Evolutionary conservation across 2,113 vertebrate species (phyloP).

Genomic region (Myxocyprinus asiaticus): DNA sequence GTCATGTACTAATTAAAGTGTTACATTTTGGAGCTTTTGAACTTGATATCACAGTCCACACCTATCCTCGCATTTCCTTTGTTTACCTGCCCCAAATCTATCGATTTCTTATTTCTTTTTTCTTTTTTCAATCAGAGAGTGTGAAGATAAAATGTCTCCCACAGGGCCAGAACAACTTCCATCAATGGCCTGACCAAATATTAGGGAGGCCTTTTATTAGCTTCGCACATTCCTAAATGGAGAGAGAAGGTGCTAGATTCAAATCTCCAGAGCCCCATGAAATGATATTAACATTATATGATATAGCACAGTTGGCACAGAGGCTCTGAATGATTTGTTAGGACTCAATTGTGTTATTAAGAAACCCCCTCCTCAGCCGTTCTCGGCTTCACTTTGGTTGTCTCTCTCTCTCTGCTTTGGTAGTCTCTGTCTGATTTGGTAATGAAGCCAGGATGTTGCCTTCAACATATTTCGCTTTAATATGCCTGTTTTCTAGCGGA

Average conservation of each 20-base stretch:
- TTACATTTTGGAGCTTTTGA: constrained; percentile 61
- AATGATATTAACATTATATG: constrained; percentile 61
- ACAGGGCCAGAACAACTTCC: constrained; percentile 50
- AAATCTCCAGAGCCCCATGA: constrained; percentile 61
- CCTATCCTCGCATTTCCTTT: constrained; percentile 45
- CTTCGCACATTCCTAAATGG: constrained; percentile 52
- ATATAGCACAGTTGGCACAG: constrained; percentile 21
- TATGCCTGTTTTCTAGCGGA: constrained; percentile 24
- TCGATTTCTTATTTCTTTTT: constrained; percentile 6
- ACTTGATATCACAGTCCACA: constrained; percentile 53
- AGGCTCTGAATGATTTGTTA: constrained; percentile 53
- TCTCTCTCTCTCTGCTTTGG: constrained; percentile 21
- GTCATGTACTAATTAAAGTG: constrained; percentile 61
- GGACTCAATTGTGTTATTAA: constrained; percentile 47
- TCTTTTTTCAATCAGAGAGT: constrained; percentile 40
- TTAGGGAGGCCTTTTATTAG: constrained; percentile 61
- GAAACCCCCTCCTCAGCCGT: constrained; percentile 29
- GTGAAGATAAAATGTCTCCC: constrained; percentile 40
- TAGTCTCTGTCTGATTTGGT: constrained; percentile 35
- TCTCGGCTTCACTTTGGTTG: neutral
- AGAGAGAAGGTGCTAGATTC: constrained; percentile 52
- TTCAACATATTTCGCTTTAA: constrained; percentile 35
- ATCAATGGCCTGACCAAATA: constrained; percentile 61
- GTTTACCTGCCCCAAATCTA: constrained; percentile 54
- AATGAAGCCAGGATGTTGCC: constrained; percentile 51